Conservation (phyloP, 2,113 vertebrate genomes). For the Apodemus speciosus region DNA sequence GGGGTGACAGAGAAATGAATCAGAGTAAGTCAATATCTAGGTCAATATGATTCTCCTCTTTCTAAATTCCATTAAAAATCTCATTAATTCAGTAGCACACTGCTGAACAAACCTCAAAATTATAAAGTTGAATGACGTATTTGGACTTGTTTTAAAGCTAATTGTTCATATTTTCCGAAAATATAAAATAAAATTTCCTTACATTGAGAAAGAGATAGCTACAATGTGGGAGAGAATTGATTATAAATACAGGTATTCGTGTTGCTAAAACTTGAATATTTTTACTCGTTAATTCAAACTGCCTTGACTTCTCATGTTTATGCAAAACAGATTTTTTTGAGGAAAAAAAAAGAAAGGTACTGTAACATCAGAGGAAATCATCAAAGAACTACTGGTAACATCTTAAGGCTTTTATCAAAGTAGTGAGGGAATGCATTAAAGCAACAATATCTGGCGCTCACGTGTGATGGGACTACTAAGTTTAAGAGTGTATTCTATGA, state of each 20-base stretch:
- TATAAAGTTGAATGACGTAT: constrained; percentile 35
- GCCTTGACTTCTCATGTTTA: constrained; percentile 85
- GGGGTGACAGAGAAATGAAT: constrained; percentile 2
- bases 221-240: constrained; percentile 42
- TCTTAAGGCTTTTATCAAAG: constrained; percentile 89
- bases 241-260: constrained; percentile 68
- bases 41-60: constrained; percentile 36
- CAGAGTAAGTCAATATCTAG: constrained; percentile 48
- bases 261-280: constrained; percentile 80
- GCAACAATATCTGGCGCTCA: constrained; percentile 83
- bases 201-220: neutral
- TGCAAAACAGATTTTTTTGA: constrained; percentile 86
- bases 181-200: constrained; percentile 65
- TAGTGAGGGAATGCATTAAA: constrained; percentile 89
- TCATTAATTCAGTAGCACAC: constrained; percentile 39
- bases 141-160: constrained; percentile 39
- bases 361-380: constrained; percentile 88
- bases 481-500: constrained; percentile 79
- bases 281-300: constrained; percentile 81
- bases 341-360: constrained; percentile 78
- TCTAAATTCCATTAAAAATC: constrained; percentile 60
- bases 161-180: constrained; percentile 50
- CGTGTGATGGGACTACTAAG: constrained; percentile 82
- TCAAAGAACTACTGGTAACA: constrained; percentile 86
- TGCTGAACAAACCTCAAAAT: constrained; percentile 51